Conservation (phyloP, 2,797 vertebrate genomes). For the Microctenopoma steveboyesi region DNA sequence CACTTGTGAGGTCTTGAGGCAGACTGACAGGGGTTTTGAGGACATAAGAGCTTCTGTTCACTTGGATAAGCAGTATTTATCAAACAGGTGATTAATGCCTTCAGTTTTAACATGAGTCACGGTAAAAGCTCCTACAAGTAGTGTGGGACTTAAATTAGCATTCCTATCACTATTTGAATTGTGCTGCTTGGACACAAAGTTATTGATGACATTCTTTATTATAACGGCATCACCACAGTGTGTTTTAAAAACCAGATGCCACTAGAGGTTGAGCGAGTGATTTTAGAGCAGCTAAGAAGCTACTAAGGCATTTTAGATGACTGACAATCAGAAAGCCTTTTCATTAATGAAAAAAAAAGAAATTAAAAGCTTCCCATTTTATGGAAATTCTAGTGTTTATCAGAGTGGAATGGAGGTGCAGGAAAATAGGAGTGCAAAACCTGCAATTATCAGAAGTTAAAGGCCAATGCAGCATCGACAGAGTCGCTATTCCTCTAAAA, state of each 20-base stretch:
- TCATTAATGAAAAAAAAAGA: constrained; percentile 32
- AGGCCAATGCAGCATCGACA: neutral
- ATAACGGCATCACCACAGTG: neutral
- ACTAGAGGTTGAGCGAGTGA: constrained; percentile 1
- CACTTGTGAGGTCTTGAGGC: constrained; percentile 14
- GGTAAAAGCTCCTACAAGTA: constrained; percentile 45
- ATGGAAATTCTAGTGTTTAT: constrained; percentile 17
- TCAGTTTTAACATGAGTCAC: constrained; percentile 39
- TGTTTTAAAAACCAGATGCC: constrained; percentile 13
- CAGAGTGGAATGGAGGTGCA: neutral
- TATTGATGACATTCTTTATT: constrained; percentile 26
- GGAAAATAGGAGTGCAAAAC: neutral
- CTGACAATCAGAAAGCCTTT: constrained; percentile 6
- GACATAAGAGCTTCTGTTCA: constrained; percentile 29
- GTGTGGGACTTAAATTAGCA: constrained; percentile 26
- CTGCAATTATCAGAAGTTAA: constrained; percentile 25
- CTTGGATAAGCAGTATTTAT: constrained; percentile 37
- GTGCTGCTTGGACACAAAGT: neutral
- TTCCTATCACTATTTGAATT: constrained; percentile 13
- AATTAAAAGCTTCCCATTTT: constrained; percentile 29
- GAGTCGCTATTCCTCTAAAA: constrained; percentile 20
- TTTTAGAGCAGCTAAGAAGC: constrained; percentile 6
- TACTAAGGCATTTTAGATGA: constrained; percentile 18
- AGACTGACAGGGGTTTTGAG: neutral
- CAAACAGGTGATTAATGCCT: constrained; percentile 50